Evolutionary conservation across 2,113 vertebrate species (phyloP), one percentile per base, ranked within the genome.

Genomic region (Charadrius vociferus): DNA sequence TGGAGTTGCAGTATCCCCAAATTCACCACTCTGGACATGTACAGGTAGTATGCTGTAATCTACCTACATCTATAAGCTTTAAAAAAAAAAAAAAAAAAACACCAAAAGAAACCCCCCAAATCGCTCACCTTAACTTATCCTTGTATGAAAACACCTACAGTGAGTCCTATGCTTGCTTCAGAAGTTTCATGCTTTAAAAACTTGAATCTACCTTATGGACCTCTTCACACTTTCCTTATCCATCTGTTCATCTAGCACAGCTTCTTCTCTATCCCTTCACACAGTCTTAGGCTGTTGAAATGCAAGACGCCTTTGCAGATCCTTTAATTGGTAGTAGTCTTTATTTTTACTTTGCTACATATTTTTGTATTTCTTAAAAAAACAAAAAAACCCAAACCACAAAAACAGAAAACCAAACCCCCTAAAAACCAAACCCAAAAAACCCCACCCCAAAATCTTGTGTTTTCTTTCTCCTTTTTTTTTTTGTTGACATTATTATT

Each of bases 221-320:
- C 89, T 93, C 71, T 97, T 97, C 94, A 88, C 93, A 41, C 95
- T 89, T 96, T 73, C 39, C 47, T 85, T 77, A 79, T 97, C 93
- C 96, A 95, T 97, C 97, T 97, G 95, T 96, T 97, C 94, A 94
- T 94, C 89, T 94, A 97, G 94, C 89, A 90, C 86, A 95, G 88
- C 73, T 88, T 95, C 94, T 97, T 92, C 89, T 96, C 78, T 72
- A 84, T 92, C 86, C 86, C 94, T 97, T 97, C 88, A 65, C 97
- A 94, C 94, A 81, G 7, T 95, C 49, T 92, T 75, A 70, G 84
- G 81, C 77, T 96, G 89, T 80, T 96, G 94, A 94, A 95, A 97
- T 91, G 95, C 94, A 95, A 96, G 89, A 92, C 66, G 95, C 93
- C 95, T 97, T 97, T 97, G 96, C 94, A 97, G 93, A 81, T 91